Evolutionary conservation across 2,797 vertebrate species (phyloP), one percentile per base, ranked within the genome.

Genomic region (Pipistrellus pipistrellus): DNA sequence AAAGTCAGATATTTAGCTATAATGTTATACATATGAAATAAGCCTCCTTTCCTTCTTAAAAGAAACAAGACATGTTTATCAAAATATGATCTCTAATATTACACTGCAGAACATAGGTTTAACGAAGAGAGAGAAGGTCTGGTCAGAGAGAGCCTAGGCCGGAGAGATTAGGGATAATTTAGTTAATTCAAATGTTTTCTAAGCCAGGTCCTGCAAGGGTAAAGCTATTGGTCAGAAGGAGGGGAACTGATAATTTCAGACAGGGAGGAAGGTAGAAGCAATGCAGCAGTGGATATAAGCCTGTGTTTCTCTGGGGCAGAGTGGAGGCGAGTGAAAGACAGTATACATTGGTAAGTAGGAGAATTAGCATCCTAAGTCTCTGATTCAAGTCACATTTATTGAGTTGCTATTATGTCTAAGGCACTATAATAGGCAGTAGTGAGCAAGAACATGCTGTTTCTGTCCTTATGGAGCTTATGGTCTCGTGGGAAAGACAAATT

Each of bases 1-100:
- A 78, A 95, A 97, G 48, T 69, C 69, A 84, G 59, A 91, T 38
- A 38, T n/a, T 64, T 77, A 69, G 35, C 35, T n/a, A 86, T 27
- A 69, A 71, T 13, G 48, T 6, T 20, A 3, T n/a, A 27, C 14
- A 55, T 35, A 57, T n/a, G 51, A 15, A 75, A 69, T 12, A 80
- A 15, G 2, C 13, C 15, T 48, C 57, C 53, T 96, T 93, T 44
- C 27, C 46, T 85, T 93, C 48, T 78, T 53, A 93, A 23, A 91
- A 48, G 17, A 87, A 57, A 75, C 1, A 77, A 85, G 57, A 87
- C 1, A 2, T 75, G 20, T 77, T 87, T 77, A 89, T 71, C 75
- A 91, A 83, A 91, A 77, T 12, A 59, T 6, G 4, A 57, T 72
- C 30, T 84, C 25, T 72, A 57, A 83, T 35, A 93, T 35, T 17